Percentiles rank a stretch among this genome's conserved stretches.
These are phyloP conservation scores for Brienomyrus longianalis DNA, from an alignment of 2,113 vertebrate genomes.

Conservation along the genomic window DNA sequence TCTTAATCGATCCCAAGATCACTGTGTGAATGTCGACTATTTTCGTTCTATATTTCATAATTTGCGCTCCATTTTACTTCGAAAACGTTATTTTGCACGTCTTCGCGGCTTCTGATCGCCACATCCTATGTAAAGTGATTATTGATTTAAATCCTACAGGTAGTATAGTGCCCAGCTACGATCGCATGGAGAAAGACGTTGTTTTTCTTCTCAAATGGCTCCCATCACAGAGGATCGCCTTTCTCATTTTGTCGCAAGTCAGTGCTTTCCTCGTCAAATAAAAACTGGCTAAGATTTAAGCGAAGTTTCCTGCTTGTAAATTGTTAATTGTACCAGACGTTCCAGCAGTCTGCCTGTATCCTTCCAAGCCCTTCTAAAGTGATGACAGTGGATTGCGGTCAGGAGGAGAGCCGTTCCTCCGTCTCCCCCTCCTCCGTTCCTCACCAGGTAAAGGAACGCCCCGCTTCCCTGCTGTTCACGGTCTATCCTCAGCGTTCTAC, in stretches of 20 bases:
- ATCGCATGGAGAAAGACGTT: not conserved
- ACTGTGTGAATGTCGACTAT: not conserved
- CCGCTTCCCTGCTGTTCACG: not conserved
- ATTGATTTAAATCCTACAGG: constrained; percentile 18
- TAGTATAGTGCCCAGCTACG: not conserved
- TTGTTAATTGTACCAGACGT: not conserved
- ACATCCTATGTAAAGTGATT: not conserved
- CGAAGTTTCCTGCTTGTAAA: not conserved
- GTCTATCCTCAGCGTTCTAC: not conserved
- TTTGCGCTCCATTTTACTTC: not conserved
- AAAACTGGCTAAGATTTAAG: not conserved
- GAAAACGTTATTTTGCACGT: not conserved
- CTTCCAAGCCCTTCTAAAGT: not conserved
- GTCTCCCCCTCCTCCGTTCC: not conserved
- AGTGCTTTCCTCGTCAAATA: not conserved
- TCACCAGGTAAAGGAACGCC: constrained; percentile 21
- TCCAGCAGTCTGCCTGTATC: not conserved
- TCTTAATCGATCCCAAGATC: not conserved
- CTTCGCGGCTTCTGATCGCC: not conserved
- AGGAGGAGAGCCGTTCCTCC: not conserved
- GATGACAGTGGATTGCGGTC: not conserved
- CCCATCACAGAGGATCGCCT: not conserved
- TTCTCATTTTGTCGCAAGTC: not conserved
- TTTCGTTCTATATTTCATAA: not conserved
- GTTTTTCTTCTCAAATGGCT: not conserved